phyloP scores from a whole-genome alignment of 2,888 invertebrate species.

The Slavum lentiscoides region DNA sequence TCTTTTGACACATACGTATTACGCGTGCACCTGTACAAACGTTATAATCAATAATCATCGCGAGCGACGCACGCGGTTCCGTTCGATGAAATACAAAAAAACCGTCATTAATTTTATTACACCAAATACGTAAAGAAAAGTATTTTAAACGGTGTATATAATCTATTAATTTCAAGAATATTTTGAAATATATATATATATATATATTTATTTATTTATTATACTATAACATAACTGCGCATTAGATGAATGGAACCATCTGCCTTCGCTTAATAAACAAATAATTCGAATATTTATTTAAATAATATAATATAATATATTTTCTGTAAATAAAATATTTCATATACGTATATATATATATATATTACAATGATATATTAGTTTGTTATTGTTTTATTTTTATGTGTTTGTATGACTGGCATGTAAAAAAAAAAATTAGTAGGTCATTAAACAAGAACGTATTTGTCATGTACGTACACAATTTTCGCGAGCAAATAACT shows the following conservation, averaged over 20 bases:
- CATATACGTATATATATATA: neutral
- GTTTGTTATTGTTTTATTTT: neutral
- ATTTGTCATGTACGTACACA: neutral
- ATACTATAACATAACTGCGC: neutral
- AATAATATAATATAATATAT: neutral
- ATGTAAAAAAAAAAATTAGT: neutral
- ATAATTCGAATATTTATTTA: neutral
- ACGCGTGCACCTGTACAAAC: slow-evolving; percentile 23
- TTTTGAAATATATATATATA: neutral
- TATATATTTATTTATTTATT: neutral
- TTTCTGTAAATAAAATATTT: neutral
- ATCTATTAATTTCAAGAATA: neutral
- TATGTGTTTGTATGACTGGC: neutral
- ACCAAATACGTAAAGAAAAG: neutral
- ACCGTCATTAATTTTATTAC: slow-evolving; percentile 1
- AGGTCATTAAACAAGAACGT: neutral
- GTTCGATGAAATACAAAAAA: slow-evolving; percentile 9
- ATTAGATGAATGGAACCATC: neutral
- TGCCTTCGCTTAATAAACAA: neutral
- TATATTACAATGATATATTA: neutral
- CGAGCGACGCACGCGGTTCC: neutral
- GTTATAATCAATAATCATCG: neutral
- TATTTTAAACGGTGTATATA: neutral
- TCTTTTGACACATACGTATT: neutral
- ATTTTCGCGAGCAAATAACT: no score